Evolutionary conservation across 2,888 invertebrate species (phyloP).

Genomic region (Odontothrips loti): DNA sequence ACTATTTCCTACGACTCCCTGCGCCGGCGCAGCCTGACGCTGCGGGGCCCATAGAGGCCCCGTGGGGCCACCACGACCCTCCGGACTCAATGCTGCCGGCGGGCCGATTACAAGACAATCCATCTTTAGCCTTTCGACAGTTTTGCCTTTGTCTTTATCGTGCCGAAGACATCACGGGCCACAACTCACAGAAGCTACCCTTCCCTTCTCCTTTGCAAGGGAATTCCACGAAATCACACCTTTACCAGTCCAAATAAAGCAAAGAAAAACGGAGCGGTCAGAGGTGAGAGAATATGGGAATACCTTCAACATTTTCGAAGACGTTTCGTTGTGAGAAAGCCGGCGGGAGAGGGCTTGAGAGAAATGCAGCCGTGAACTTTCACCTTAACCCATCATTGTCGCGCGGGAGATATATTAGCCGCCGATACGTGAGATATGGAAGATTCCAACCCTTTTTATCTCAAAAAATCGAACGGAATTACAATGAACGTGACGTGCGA

Average conservation of each 20-base stretch:
- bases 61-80: no score
- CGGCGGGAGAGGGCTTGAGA: not conserved
- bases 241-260: not conserved
- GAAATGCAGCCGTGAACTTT: not conserved
- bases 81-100: not conserved
- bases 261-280: no score
- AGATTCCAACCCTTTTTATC: not conserved
- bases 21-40: no score
- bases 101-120: not conserved
- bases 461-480: not conserved
- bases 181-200: not conserved
- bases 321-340: not conserved
- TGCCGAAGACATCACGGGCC: not conserved
- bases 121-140: not conserved
- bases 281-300: no score
- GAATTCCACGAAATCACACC: constrained; percentile 20
- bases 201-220: not conserved
- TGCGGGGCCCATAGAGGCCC: no score
- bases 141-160: not conserved
- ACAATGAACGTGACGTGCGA: no score
- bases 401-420: not conserved
- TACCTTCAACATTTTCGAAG: no score
- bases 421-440: not conserved
- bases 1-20: no score
- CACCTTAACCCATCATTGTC: not conserved